Evolutionary conservation across 2,797 vertebrate genomes (phyloP), one percentile per base, ranked within the genome.

Genomic region (Miichthys miiuy): DNA sequence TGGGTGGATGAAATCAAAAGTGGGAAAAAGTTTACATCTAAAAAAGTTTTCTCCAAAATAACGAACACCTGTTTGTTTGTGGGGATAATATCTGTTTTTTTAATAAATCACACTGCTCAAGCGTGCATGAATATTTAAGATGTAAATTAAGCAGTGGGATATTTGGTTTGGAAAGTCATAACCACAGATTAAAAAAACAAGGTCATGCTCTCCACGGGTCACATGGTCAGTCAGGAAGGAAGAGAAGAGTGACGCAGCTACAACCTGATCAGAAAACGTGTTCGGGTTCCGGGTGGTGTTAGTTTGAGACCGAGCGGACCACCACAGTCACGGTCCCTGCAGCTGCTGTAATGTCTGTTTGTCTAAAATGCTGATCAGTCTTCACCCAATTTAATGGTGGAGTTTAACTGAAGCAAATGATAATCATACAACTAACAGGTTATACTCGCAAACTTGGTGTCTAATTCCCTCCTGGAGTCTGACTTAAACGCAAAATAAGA

Each of bases 231-330:
- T 70, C 73, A 54, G 21, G 44, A 4, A 8, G 47, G 27, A 51
- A 14, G 17, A 34, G 51, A 41, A 34, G 51, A 41, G 42, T 74
- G 80, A 79, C 61, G 27, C 68, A 80, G 70, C 73, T 77, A n/a
- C 54, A 21, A 5, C 61, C 23, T 17, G 18, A 61, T 21, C 16
- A 61, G 14, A 55, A 2, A 47, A 23, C 38, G 21, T 56, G 72
- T 30, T 65, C 16, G 34, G 48, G 60, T 47, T 81, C 67, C 14
- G 25, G 30, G 23, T 4, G 17, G 51, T 60, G 50, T 30, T 34
- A 73, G 48, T 81, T 38, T 12, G 41, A 42, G 8, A 56, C 47
- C 4, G 5, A 56, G n/a, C n/a, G 0, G 34, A 30, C 4, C 1
- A n/a, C 3, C 4, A 38, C 34, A 38, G 1, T 34, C 47, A 44